Base-by-base conservation (phyloP, 2,888 invertebrate genomes). In the Dastarcus helophoroides region DNA sequence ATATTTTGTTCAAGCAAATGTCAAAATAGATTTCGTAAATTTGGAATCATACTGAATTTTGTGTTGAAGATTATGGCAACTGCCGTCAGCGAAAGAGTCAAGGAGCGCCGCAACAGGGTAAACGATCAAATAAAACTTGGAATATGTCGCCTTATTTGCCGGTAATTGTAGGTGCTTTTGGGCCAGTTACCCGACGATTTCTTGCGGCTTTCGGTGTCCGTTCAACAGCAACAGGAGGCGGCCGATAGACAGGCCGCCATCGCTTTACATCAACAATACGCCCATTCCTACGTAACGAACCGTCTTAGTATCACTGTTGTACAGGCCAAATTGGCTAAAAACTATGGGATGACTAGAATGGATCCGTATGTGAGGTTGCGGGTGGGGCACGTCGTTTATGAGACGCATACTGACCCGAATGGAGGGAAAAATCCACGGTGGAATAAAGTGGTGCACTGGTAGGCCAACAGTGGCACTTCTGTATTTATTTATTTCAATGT, bases 371-470 rank as follows among this genome's bases (percentile, higher is more conserved):
- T 88, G 16, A 72, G 95, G 33, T 63, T 97, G 33, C 73, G 93
- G 41, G 79, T 95, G 13, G 97, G 94, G 0, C 93, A 94, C 60
- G 80, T 83, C 47, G 83, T 93, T 34, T 93, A 91, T 62, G 95
- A 97, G 66, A 95, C 94, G 0, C 90, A 88, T 49, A 94, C 94
- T 1, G 88, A 86, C 56, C 76, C 84, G 37, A 94, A 88, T 63
- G 97, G 94, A 16, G 90, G 90, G 13, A 93, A 91, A 60, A 89
- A 80, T 50, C 97, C 97, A 3, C 70, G 82, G 39, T 97, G 95
- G 95, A 91, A 93, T 63, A 90, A 93, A 68, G 83, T 85, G 30
- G 80, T 95, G 44, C 86, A 89, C 54, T 85, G 86, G 84, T 89
- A 64, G 61, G 67, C n/a, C n/a, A n/a, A n/a, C n/a, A n/a, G n/a